A percentile compares a stretch with the other conserved stretches of the same genome.
Conservation (phyloP, 2,113 vertebrate genomes). For the Lampris megalopsis region DNA sequence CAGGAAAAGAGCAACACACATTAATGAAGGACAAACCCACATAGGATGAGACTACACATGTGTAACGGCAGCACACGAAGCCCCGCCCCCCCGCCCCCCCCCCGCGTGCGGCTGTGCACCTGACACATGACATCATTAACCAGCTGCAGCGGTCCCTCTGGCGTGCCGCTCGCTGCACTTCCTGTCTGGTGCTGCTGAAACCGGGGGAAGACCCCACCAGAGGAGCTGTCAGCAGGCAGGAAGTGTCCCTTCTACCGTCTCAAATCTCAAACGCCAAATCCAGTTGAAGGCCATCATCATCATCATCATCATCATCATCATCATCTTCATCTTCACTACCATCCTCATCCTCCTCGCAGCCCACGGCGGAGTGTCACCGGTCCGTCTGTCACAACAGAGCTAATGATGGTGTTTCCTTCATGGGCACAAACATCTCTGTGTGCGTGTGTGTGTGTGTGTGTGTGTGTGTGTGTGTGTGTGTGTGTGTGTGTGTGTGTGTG, state of each 20-base stretch:
- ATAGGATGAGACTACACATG: neutral
- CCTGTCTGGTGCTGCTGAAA: constrained; percentile 26
- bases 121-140: constrained; percentile 41
- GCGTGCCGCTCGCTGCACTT: constrained; percentile 28
- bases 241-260: constrained; percentile 46
- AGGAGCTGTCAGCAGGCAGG: constrained; percentile 50
- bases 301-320: no score
- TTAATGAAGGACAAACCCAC: no score
- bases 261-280: constrained; percentile 44
- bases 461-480: neutral
- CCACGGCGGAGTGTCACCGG: constrained; percentile 49
- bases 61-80: neutral
- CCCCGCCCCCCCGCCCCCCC: no score
- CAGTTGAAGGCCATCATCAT: constrained; percentile 68
- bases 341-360: no score
- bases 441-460: constrained; percentile 5
- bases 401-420: constrained; percentile 82
- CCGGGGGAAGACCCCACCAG: constrained; percentile 35
- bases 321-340: no score
- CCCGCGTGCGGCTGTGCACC: constrained; percentile 34
- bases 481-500: constrained; percentile 34
- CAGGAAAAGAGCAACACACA: no score
- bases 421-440: constrained; percentile 73
- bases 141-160: constrained; percentile 43
- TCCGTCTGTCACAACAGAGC: constrained; percentile 70